These are phyloP conservation scores for Hemibagrus wyckioides DNA, from an alignment of 2,113 vertebrate species.

Conservation along the genomic window DNA sequence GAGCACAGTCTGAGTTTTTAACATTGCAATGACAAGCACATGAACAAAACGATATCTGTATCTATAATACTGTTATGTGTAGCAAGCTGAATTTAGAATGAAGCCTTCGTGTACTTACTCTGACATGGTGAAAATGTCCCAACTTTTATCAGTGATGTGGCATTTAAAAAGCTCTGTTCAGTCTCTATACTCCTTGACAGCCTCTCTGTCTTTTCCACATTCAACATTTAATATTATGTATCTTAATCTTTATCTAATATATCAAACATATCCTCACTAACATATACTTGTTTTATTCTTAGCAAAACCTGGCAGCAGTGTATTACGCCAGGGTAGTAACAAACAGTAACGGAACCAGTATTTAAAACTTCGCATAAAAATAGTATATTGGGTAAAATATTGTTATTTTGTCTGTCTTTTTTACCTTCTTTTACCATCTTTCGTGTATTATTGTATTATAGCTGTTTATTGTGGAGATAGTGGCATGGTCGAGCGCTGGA, in stretches of 20 bases:
- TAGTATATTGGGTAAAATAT: not conserved
- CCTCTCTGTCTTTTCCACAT: not conserved
- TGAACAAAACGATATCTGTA: not conserved
- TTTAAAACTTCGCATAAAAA: not conserved
- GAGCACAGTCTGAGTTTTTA: not conserved
- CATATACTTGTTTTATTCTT: not conserved
- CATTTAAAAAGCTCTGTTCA: not conserved
- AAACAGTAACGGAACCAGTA: not conserved
- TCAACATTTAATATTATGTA: not conserved
- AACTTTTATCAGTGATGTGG: not conserved
- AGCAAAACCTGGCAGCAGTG: not conserved
- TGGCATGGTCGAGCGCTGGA: no score
- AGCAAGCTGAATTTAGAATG: not conserved
- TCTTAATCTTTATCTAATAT: not conserved
- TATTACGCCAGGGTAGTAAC: not conserved
- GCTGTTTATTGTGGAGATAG: not conserved
- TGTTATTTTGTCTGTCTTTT: not conserved
- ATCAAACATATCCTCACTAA: not conserved
- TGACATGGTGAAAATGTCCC: not conserved
- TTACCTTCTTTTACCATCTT: no score
- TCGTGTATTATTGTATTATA: not conserved
- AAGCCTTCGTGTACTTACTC: not conserved
- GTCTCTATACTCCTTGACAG: not conserved
- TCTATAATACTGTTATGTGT: conserved; percentile 20
- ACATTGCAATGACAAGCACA: not conserved